Conservation (phyloP, 2,888 invertebrate genomes). For the Psylliodes chrysocephalus region DNA sequence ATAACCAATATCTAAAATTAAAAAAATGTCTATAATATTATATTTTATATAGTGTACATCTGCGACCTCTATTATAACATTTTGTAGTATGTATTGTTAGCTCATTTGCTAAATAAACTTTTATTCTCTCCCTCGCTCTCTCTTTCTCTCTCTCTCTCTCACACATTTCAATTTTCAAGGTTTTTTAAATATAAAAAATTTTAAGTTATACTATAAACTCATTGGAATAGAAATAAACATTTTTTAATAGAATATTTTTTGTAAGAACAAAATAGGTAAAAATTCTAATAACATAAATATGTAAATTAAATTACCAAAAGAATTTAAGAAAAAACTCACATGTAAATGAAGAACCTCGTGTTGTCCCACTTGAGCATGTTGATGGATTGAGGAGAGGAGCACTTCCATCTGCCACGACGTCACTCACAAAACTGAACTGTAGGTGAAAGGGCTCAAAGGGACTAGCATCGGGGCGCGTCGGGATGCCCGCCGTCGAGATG, state of each 20-base stretch:
- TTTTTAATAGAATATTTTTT: neutral
- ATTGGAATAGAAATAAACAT: too few relatives aligned
- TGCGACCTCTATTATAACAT: too few relatives aligned
- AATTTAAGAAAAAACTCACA: slow-evolving; percentile 10
- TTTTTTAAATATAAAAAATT: too few relatives aligned
- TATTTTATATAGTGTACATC: too few relatives aligned
- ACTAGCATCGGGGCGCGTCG: slow-evolving; percentile 54
- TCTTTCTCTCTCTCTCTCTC: too few relatives aligned
- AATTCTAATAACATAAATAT: neutral
- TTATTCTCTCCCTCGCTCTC: too few relatives aligned
- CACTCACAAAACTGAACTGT: slow-evolving; percentile 62
- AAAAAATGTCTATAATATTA: too few relatives aligned
- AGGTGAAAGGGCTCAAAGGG: slow-evolving; percentile 39
- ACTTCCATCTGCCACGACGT: slow-evolving; percentile 62
- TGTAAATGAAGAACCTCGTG: slow-evolving; percentile 9
- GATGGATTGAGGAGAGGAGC: slow-evolving; percentile 39
- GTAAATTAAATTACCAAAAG: neutral
- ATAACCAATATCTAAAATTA: too few relatives aligned
- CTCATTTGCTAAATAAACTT: too few relatives aligned
- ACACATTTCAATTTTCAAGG: too few relatives aligned
- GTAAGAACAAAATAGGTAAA: neutral
- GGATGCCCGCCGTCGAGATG: slow-evolving; percentile 39
- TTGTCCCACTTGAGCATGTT: slow-evolving; percentile 8
- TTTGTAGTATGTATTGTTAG: too few relatives aligned
- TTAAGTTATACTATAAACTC: too few relatives aligned